Base-by-base conservation (phyloP, 2,888 invertebrate genomes). In the Neocrepidodera transversa region DNA sequence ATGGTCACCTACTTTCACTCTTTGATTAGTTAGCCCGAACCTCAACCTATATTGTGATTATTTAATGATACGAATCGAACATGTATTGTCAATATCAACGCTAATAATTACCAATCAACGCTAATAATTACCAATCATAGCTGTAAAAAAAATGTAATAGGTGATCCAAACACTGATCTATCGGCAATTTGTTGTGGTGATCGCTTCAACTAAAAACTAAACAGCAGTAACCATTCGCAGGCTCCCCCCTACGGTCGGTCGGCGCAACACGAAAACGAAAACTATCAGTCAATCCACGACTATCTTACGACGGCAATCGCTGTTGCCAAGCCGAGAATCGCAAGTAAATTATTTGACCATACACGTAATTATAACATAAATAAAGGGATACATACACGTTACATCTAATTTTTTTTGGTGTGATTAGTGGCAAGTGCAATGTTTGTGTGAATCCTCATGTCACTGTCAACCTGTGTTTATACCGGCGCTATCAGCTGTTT, bases 201-300 rank as follows among this genome's bases (percentile, higher is more conserved):
- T 51, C 30, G 43, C 38, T 43, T 20, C 17, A 43, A 38, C 43
- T 45, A 49, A 26, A n/a, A 38, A n/a, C n/a, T n/a, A n/a, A n/a
- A 16, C 47, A 30, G 58, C 32, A 14, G 16, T n/a, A 58, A 36
- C 60, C 40, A 58, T 51, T 30, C 59, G 23, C 49, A 35, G 36
- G 61, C 62, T 61, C 63, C 63, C 56, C 63, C 53, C 63, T 28
- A 26, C 58, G 57, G 50, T 30, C 51, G 51, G 3, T 28, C 30
- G 51, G 38, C 52, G 55, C 26, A 64, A 57, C 58, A 59, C 58
- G 61, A 51, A 57, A 56, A 59, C 58, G 61, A 51, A 53, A 50
- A 58, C 59, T 55, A 55, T 58, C 65, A 69, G 67, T 69, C 64
- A 63, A 64, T 63, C 60, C 64, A 63, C 56, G 62, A 60, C 65